These are phyloP conservation scores for Bellardia pandia DNA, from an alignment of 2,888 invertebrate genomes.

Conservation along the genomic window DNA sequence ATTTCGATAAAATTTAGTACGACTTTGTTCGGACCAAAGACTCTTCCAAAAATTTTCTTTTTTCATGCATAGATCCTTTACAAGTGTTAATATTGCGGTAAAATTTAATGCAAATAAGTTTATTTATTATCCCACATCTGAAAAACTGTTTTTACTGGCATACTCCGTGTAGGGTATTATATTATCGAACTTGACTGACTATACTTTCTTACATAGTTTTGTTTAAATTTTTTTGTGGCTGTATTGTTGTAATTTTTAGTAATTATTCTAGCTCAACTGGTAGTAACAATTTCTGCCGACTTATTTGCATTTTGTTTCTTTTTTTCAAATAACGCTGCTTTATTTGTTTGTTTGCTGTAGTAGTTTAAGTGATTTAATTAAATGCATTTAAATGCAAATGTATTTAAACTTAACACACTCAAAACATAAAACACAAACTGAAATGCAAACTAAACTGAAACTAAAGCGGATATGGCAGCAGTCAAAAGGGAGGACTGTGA, in stretches of 20 bases:
- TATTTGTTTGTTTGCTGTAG: conserved; percentile 45
- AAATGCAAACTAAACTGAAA: conserved; percentile 19
- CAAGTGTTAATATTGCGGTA: no score
- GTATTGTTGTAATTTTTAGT: conserved; percentile 49
- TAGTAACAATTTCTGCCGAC: conserved; percentile 33
- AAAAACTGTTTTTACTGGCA: no score
- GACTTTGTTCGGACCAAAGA: no score
- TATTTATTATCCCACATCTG: no score
- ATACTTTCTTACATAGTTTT: background rate
- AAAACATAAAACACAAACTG: conserved; percentile 33
- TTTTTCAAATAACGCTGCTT: conserved; percentile 23
- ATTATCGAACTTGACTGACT: no score
- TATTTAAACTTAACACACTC: conserved; percentile 61
- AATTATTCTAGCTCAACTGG: conserved; percentile 62
- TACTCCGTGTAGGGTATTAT: no score
- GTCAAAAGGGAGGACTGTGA: background rate
- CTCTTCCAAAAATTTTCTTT: no score
- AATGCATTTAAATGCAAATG: conserved; percentile 80
- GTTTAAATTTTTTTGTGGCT: conserved; percentile 29
- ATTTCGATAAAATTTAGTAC: no score
- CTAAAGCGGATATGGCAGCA: background rate
- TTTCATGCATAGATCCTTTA: no score
- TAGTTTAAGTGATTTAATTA: conserved; percentile 79
- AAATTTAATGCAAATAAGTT: no score
- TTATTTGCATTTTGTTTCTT: background rate